Evolutionary conservation across 1,140 invertebrate species (phyloP).

Genomic region (Drosophila tristis): DNA sequence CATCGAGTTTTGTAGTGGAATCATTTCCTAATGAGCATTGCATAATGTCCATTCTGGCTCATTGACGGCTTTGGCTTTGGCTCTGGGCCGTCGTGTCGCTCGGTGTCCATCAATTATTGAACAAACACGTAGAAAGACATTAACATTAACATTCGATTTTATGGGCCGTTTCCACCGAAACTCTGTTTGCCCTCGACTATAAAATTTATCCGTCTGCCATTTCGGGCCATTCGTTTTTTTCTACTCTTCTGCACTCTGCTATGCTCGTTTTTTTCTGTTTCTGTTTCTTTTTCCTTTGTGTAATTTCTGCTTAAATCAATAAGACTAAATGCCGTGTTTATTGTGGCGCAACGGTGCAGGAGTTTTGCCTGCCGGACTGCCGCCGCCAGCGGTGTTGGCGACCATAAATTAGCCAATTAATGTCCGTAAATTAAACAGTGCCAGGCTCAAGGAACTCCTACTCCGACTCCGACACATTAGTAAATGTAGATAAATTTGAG

Average conservation of each 20-base stretch:
- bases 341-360: conserved; percentile 36
- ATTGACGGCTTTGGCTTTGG: too few species aligned
- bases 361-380: conserved; percentile 7
- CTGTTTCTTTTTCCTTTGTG: neutral
- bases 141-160: conserved; percentile 34
- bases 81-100: neutral
- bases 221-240: conserved; percentile 32
- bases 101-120: conserved; percentile 47
- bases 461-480: neutral
- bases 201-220: conserved; percentile 42
- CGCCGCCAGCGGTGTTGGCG: neutral
- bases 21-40: conserved; percentile 9
- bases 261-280: too few species aligned
- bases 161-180: conserved; percentile 7
- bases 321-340: conserved; percentile 56
- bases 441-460: conserved; percentile 1
- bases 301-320: conserved; percentile 54
- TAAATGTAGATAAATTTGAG: conserved; percentile 24
- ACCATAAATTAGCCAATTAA: conserved; percentile 70
- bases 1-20: conserved; percentile 1
- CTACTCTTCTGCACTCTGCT: too few species aligned
- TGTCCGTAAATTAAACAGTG: conserved; percentile 47
- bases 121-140: conserved; percentile 34
- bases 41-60: conserved; percentile 14
- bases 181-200: conserved; percentile 40